phyloP scores from a whole-genome alignment of 1,140 invertebrate species.

The Drosophila tani region DNA sequence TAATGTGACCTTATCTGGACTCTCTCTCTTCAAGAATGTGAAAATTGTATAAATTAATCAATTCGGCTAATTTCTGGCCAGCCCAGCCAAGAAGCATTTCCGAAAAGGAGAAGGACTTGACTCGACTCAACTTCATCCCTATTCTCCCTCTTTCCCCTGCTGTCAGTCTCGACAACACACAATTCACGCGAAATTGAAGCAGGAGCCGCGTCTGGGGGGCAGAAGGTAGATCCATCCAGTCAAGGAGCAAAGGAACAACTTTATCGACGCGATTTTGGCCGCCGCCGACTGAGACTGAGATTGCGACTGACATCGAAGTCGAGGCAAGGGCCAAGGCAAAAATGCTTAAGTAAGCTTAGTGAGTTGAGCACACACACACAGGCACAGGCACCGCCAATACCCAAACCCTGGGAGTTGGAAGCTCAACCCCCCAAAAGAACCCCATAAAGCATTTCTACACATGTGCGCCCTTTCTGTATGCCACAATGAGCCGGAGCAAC shows the following conservation, averaged over 20 bases:
- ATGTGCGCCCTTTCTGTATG: conserved; percentile 67
- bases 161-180: conserved; percentile 22
- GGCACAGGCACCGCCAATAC: conserved; percentile 2
- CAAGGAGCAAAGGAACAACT: conserved; percentile 26
- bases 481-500: conserved; percentile 25
- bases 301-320: conserved; percentile 51
- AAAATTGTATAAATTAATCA: conserved; percentile 1
- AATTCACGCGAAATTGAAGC: conserved; percentile 30
- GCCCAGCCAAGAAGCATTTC: background rate
- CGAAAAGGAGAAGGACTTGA: background rate
- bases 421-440: background rate
- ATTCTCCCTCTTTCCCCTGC: background rate
- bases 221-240: background rate
- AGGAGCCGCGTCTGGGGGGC: background rate
- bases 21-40: background rate
- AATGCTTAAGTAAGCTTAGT: conserved; percentile 80
- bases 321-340: conserved; percentile 46
- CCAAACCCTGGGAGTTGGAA: background rate
- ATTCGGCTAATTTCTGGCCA: conserved; percentile 18
- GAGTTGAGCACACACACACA: conserved; percentile 54
- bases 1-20: too few relatives aligned
- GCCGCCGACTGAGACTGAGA: conserved; percentile 35
- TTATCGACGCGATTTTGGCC: conserved; percentile 56
- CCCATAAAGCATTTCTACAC: conserved; percentile 76
- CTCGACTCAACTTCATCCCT: background rate